Percentiles rank a stretch among this genome's conserved stretches.
Evolutionary conservation across 2,113 vertebrate genomes (phyloP).

Genomic region (Tetraodon nigroviridis): DNA sequence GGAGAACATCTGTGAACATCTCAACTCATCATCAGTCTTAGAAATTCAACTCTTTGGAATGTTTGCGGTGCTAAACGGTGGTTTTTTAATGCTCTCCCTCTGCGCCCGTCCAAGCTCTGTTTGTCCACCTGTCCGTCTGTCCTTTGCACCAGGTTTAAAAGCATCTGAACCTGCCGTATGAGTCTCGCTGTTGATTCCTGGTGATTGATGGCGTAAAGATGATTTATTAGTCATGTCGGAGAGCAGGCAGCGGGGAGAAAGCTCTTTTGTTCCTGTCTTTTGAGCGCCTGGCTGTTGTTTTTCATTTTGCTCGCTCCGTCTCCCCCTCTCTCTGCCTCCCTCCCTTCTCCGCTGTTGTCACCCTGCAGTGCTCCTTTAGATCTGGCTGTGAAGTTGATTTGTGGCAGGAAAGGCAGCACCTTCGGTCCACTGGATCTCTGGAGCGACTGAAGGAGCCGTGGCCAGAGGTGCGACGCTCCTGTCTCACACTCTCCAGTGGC

Average conservation of each 20-base stretch:
- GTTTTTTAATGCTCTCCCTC: conserved; percentile 1
- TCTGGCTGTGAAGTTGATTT: conserved; percentile 28
- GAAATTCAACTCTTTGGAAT: too few species aligned
- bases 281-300: conserved; percentile 43
- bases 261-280: conserved; percentile 60
- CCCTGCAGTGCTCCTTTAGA: conserved; percentile 42
- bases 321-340: conserved; percentile 15
- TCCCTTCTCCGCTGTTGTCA: conserved; percentile 32
- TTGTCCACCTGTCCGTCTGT: conserved; percentile 23
- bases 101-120: conserved; percentile 2
- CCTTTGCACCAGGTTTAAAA: conserved; percentile 24
- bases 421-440: conserved; percentile 14
- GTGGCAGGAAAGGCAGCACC: conserved; percentile 16
- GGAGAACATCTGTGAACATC: too few species aligned
- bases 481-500: conserved; percentile 21
- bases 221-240: conserved; percentile 55
- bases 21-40: too few species aligned
- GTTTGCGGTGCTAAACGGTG: too few species aligned
- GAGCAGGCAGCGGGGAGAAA: conserved; percentile 37
- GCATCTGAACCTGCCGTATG: conserved; percentile 32
- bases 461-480: conserved; percentile 1
- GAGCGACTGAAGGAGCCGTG: conserved; percentile 14
- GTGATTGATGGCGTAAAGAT: conserved; percentile 52
- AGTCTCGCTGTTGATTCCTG: conserved; percentile 31
- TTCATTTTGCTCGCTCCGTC: conserved; percentile 37